Conservation (phyloP, 2,113 vertebrate species). For the Chrysochloris asiatica region DNA sequence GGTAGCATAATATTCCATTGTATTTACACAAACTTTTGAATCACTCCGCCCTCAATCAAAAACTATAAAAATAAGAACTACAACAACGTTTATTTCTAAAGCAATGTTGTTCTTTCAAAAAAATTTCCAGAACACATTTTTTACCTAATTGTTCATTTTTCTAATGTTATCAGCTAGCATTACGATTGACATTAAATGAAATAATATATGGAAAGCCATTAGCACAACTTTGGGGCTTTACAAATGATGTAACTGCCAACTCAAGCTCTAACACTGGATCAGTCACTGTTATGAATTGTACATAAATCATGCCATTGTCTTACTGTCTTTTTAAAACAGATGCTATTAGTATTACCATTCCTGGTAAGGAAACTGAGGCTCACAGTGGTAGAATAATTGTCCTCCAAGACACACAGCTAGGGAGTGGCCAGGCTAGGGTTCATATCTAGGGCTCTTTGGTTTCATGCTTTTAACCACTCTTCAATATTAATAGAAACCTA, state of each 20-base stretch:
- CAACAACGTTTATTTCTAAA: no score
- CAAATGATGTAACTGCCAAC: not conserved
- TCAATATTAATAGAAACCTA: not conserved
- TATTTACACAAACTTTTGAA: no score
- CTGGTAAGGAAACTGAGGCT: no score
- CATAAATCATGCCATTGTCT: not conserved
- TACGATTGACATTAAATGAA: constrained; percentile 33
- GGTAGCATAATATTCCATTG: no score
- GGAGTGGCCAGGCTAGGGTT: not conserved
- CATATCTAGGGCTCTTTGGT: no score
- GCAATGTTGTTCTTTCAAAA: constrained; percentile 39
- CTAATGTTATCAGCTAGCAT: not conserved
- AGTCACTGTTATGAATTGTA: not conserved
- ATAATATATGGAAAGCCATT: not conserved
- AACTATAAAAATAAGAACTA: no score
- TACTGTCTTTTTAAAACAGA: not conserved
- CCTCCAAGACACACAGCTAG: not conserved
- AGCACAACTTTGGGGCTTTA: not conserved
- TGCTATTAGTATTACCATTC: no score
- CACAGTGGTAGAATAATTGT: not conserved
- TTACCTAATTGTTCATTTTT: not conserved
- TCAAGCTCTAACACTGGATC: not conserved
- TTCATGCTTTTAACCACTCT: not conserved
- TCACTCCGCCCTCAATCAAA: no score
- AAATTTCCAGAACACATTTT: not conserved